These are phyloP conservation scores for Symphodus melops DNA, from an alignment of 2,113 vertebrate genomes.

Conservation along the genomic window DNA sequence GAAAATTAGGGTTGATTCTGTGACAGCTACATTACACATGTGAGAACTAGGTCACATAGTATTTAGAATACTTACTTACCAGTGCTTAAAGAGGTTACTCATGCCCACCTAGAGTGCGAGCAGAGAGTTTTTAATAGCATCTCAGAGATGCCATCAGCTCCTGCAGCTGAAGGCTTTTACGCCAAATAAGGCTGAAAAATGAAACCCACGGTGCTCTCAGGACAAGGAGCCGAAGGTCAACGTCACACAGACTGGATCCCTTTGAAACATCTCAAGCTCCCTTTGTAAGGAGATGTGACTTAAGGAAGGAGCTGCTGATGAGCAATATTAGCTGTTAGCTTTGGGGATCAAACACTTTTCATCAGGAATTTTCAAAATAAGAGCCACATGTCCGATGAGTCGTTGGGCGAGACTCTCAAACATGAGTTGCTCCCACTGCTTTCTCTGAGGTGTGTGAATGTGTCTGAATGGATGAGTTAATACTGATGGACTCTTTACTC, in stretches of 20 bases:
- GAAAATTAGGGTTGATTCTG: conserved; percentile 64
- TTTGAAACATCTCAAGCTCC: not conserved
- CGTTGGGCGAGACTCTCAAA: too few relatives aligned
- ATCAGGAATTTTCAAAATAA: too few relatives aligned
- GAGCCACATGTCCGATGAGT: too few relatives aligned
- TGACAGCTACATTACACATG: conserved; percentile 70
- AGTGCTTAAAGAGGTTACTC: conserved; percentile 62
- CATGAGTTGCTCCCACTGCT: too few relatives aligned
- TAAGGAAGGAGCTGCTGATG: too few relatives aligned
- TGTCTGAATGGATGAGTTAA: too few relatives aligned
- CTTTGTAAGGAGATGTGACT: too few relatives aligned
- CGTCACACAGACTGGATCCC: not conserved
- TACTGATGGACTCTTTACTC: too few relatives aligned
- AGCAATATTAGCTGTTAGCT: too few relatives aligned
- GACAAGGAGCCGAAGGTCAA: not conserved
- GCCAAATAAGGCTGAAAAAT: not conserved
- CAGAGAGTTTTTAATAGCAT: conserved; percentile 21
- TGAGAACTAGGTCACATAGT: conserved; percentile 73
- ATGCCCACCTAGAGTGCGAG: conserved; percentile 62
- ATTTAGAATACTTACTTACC: conserved; percentile 67
- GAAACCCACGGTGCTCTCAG: not conserved
- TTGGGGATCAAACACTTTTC: too few relatives aligned
- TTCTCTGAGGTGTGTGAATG: too few relatives aligned
- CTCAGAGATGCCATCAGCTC: conserved; percentile 19
- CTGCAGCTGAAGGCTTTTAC: conserved; percentile 14